These are phyloP conservation scores for Cheirogaleus medius DNA, from an alignment of 2,113 vertebrate species.

Conservation along the genomic window DNA sequence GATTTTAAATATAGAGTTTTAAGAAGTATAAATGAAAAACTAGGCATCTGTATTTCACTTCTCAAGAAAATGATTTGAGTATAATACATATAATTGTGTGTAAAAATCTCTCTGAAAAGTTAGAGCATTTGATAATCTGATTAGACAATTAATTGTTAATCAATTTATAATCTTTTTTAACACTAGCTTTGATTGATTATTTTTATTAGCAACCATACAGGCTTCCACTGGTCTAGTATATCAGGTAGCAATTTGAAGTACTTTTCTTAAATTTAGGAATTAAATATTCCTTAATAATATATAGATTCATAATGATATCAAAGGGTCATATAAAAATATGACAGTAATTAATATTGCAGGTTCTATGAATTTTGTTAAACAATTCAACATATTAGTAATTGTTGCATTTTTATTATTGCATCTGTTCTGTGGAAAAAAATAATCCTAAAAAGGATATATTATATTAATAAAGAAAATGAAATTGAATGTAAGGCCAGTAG, in stretches of 20 bases:
- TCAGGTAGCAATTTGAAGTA: not conserved
- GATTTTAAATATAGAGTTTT: not conserved
- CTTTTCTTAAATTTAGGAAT: constrained; percentile 9
- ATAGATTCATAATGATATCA: not conserved
- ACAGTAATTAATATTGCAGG: not conserved
- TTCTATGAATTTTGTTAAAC: not conserved
- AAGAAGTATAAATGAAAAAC: not conserved
- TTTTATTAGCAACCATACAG: not conserved
- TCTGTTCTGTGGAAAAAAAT: not conserved
- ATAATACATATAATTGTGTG: not conserved
- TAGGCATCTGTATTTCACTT: not conserved
- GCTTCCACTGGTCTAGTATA: not conserved
- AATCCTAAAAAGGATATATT: not conserved
- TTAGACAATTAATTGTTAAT: not conserved
- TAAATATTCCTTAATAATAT: not conserved
- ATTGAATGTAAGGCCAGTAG: not conserved
- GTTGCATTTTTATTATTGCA: not conserved
- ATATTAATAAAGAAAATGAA: not conserved
- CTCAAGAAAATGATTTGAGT: not conserved
- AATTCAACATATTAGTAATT: not conserved
- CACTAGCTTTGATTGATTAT: not conserved
- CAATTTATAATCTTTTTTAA: not conserved
- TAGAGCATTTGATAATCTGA: not conserved
- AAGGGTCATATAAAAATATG: not conserved
- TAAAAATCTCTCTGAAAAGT: not conserved